These are phyloP conservation scores for Hypanus sabinus DNA, from an alignment of 2,113 vertebrate genomes.

Conservation along the genomic window DNA sequence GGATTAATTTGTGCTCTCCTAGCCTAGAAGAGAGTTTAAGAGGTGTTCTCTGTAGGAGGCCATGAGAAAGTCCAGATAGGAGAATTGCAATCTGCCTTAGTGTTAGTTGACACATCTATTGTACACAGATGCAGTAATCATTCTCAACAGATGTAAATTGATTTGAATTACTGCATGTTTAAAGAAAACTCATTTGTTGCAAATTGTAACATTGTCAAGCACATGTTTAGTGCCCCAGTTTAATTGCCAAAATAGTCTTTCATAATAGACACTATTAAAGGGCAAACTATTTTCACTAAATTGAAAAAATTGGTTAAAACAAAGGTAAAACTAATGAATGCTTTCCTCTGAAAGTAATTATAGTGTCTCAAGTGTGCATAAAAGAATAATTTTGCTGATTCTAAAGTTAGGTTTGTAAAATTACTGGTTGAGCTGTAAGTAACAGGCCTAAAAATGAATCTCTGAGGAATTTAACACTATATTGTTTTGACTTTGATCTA, in stretches of 20 bases:
- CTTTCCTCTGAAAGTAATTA: not conserved
- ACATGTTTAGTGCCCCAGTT: not conserved
- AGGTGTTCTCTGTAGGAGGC: constrained; percentile 39
- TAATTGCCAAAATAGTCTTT: not conserved
- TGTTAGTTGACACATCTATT: constrained; percentile 32
- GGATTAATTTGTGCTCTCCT: constrained; percentile 40
- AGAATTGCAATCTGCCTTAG: constrained; percentile 39
- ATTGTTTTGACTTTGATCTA: not conserved
- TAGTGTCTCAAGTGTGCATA: not conserved
- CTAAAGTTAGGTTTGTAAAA: not conserved
- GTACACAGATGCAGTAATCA: constrained; percentile 29
- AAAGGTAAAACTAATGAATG: not conserved
- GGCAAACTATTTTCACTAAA: not conserved
- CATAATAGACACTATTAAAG: not conserved
- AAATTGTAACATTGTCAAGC: not conserved
- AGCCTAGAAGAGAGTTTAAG: constrained; percentile 8
- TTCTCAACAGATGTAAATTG: constrained; percentile 38
- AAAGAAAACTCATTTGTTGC: constrained; percentile 24
- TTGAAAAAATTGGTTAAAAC: not conserved
- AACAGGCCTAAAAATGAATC: not conserved
- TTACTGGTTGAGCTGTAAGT: not conserved
- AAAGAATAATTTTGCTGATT: not conserved
- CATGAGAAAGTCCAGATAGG: constrained; percentile 41
- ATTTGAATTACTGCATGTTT: constrained; percentile 25
- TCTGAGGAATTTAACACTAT: not conserved